Evolutionary conservation across 2,888 invertebrate species (phyloP).

Genomic region (Hyles lineata): DNA sequence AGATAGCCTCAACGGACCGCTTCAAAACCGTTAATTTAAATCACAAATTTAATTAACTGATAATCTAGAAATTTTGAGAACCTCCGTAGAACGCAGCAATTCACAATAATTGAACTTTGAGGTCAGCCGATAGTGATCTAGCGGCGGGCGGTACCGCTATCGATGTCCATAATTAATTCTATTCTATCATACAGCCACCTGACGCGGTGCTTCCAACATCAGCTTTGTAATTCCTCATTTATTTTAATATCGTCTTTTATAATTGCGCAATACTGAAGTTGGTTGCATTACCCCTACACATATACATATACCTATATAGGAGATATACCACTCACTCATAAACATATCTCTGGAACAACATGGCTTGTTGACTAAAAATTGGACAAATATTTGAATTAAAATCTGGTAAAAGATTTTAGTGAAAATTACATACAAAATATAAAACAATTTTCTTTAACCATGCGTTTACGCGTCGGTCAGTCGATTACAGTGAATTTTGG

Average conservation of each 20-base stretch:
- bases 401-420: too few species aligned
- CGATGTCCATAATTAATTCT: conserved; percentile 61
- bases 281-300: not conserved
- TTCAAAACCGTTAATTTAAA: not conserved
- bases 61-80: conserved; percentile 43
- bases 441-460: too few species aligned
- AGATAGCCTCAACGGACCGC: not conserved
- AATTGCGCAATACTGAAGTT: conserved; percentile 15
- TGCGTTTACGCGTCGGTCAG: too few species aligned
- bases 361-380: too few species aligned
- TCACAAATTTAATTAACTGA: conserved; percentile 28
- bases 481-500: too few species aligned
- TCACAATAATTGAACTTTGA: conserved; percentile 58
- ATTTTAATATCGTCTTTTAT: conserved; percentile 17
- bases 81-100: conserved; percentile 40
- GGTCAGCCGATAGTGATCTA: conserved; percentile 62
- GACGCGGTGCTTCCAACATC: conserved; percentile 33
- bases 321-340: too few species aligned
- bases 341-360: too few species aligned
- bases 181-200: conserved; percentile 47
- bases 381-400: too few species aligned
- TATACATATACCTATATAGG: too few species aligned
- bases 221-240: conserved; percentile 27
- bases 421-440: too few species aligned
- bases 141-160: conserved; percentile 56